These are phyloP conservation scores for Girardinus metallicus DNA, from an alignment of 2,797 vertebrate genomes.

Conservation along the genomic window DNA sequence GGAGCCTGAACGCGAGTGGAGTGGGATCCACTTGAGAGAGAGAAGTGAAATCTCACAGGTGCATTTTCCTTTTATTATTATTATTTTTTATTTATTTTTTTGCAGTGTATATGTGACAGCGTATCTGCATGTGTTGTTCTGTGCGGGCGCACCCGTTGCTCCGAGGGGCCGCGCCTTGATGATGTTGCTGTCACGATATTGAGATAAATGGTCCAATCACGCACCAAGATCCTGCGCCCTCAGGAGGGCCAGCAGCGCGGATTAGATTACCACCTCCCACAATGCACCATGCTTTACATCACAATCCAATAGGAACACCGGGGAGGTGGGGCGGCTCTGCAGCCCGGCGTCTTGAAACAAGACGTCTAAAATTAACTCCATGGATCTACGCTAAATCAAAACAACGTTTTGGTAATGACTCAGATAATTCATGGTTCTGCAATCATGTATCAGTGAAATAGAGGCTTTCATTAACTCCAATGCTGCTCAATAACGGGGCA, in stretches of 20 bases:
- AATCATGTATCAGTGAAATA: slow-evolving; percentile 13
- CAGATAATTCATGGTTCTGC: slow-evolving; percentile 14
- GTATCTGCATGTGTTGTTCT: slow-evolving; percentile 39
- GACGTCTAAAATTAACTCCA: slow-evolving; percentile 55
- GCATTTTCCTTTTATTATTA: slow-evolving; percentile 7
- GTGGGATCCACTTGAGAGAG: slow-evolving; percentile 4
- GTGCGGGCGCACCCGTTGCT: slow-evolving; percentile 58
- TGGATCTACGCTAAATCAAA: slow-evolving; percentile 42
- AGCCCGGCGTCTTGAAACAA: slow-evolving; percentile 24
- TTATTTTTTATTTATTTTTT: background rate
- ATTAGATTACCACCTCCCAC: slow-evolving; percentile 79
- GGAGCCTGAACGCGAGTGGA: background rate
- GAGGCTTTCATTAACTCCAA: slow-evolving; percentile 2
- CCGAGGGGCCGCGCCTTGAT: slow-evolving; percentile 39
- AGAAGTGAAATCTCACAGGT: slow-evolving; percentile 28
- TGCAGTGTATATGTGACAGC: background rate
- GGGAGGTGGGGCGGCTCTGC: slow-evolving; percentile 18
- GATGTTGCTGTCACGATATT: slow-evolving; percentile 73
- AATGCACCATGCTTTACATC: slow-evolving; percentile 75
- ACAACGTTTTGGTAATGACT: slow-evolving; percentile 10
- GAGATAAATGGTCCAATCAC: slow-evolving; percentile 78
- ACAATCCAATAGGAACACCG: slow-evolving; percentile 62
- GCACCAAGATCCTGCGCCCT: slow-evolving; percentile 64
- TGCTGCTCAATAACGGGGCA: slow-evolving; percentile 7
- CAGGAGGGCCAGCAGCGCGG: slow-evolving; percentile 61